Evolutionary conservation across 1,140 invertebrate genomes (phyloP), one percentile per base, ranked within the genome.

Genomic region (Drosophila varians): DNA sequence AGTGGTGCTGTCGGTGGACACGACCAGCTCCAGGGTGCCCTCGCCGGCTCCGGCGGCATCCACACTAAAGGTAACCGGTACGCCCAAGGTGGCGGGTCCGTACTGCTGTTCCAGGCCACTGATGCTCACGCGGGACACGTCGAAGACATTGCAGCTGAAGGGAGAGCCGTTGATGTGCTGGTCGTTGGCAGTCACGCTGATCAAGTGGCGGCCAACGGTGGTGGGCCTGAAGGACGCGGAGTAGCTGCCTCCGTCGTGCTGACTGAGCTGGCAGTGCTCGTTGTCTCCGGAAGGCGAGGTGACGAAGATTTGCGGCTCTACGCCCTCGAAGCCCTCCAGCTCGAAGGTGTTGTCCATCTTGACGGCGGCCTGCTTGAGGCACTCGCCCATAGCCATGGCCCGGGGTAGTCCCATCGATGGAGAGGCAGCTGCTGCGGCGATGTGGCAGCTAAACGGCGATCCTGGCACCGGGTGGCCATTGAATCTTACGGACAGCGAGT

Each of bases 31-130:
- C 0, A 99, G 92, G 1, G 98, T 99, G 8, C 98, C 98, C 91
- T 99, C 97, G 0, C 98, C 98, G 19, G 98, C 98, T 80, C 97
- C 96, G 0, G 97, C 97, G 0, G 98, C 98, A 92, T 99, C 98
- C 31, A 99, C 98, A 74, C 95, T 96, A 89, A 98, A 97, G 0
- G 96, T 97, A 1, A 96, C 95, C 2, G 96, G 95, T 78, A 96
- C 95, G 0, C 96, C 96, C 2, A 97, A 93, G 77, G 94, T 94
- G n/a, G 94, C 93, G 0, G 93, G 93, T 0, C 90, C 92, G 1
- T 92, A 92, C 36, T 94, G 93, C 48, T 92, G 93, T 12, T 93
- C 94, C 48, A 95, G 91, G 7, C 96, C 96, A 14, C 95, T 94
- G 6, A 98, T 96, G 74, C 94, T 93, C 1, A 98, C 96, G 80